Percentiles rank a stretch among this genome's conserved stretches.
These are phyloP conservation scores for Anoplopoma fimbria DNA, from an alignment of 2,113 vertebrate species.

Conservation along the genomic window DNA sequence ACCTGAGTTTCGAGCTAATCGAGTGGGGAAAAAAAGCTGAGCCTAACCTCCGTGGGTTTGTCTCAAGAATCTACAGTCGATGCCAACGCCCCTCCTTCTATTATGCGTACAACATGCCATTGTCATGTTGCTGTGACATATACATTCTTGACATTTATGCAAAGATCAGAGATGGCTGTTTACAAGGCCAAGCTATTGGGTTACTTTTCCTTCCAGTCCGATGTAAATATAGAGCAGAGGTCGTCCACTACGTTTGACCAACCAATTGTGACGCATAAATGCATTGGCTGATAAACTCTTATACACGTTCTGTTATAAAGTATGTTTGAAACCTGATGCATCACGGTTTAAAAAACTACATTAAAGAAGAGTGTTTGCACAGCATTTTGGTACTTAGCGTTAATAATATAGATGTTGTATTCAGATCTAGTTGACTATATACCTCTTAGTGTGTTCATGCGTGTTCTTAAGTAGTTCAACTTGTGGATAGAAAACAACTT, in stretches of 20 bases:
- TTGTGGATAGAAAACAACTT: conserved; percentile 22
- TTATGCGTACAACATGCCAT: conserved; percentile 50
- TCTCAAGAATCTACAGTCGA: conserved; percentile 29
- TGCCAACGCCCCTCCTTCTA: conserved; percentile 40
- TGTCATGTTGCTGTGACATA: conserved; percentile 60
- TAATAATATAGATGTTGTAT: neutral
- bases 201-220: conserved; percentile 57
- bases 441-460: neutral
- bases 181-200: conserved; percentile 43
- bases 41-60: conserved; percentile 18
- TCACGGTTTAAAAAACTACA: neutral
- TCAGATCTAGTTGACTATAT: neutral
- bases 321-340: neutral
- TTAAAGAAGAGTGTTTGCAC: neutral
- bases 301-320: neutral
- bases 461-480: neutral
- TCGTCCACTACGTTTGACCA: conserved; percentile 20
- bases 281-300: neutral
- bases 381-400: neutral
- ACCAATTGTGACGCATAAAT: neutral
- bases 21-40: neutral
- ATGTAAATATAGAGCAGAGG: conserved; percentile 58
- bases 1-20: conserved; percentile 3
- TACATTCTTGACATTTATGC: conserved; percentile 72
- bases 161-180: conserved; percentile 44